Percentiles rank a stretch among this genome's conserved stretches.
Evolutionary conservation across 1,140 invertebrate genomes (phyloP).

Genomic region (Stegodyphus dumicola): DNA sequence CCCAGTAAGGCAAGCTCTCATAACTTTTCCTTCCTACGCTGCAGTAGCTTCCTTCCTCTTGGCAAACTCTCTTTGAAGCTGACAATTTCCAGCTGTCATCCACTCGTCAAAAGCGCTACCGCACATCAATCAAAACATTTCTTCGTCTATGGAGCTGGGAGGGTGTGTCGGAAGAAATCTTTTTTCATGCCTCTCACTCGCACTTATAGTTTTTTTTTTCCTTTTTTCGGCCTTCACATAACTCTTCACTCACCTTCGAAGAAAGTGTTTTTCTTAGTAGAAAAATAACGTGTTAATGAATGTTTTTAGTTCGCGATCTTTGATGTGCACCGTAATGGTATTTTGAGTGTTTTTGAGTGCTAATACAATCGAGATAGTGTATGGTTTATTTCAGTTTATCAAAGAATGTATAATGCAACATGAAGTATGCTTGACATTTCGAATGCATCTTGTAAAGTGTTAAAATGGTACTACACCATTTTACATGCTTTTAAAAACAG

Average conservation of each 20-base stretch:
- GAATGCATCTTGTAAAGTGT: too few relatives aligned
- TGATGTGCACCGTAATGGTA: neutral
- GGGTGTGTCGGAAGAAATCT: neutral
- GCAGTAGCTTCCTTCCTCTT: neutral
- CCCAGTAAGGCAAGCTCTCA: too few relatives aligned
- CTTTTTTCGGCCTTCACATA: too few relatives aligned
- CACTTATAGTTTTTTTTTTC: too few relatives aligned
- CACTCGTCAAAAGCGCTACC: slow-evolving; percentile 32
- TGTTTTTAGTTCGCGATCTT: neutral
- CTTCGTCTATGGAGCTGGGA: neutral
- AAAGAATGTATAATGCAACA: too few relatives aligned
- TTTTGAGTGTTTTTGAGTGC: neutral
- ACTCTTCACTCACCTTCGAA: neutral
- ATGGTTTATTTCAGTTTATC: too few relatives aligned
- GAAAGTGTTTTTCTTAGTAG: neutral
- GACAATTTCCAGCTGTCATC: slow-evolving; percentile 44
- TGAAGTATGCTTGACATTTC: too few relatives aligned
- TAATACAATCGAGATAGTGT: too few relatives aligned
- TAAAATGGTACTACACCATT: too few relatives aligned
- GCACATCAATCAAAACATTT: slow-evolving; percentile 14
- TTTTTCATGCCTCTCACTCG: neutral
- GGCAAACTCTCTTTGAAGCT: neutral
- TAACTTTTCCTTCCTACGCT: too few relatives aligned
- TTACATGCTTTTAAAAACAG: too few relatives aligned
- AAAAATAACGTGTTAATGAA: neutral